Percentiles rank a stretch among this genome's conserved stretches.
Evolutionary conservation across 2,113 vertebrate genomes (phyloP).

Genomic region (Cyanistes caeruleus): DNA sequence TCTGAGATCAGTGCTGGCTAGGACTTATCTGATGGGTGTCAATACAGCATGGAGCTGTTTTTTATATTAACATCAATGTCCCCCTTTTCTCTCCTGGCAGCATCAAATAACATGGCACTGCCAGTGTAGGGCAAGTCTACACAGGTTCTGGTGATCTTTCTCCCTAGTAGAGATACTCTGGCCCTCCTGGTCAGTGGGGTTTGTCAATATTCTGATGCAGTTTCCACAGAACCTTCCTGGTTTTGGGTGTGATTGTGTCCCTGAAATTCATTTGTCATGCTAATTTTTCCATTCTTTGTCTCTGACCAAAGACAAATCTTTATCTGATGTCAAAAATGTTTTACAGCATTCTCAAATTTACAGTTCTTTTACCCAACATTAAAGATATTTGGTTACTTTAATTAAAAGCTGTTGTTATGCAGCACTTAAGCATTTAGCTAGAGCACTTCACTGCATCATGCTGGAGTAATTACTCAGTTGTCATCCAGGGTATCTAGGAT

Average conservation of each 20-base stretch:
- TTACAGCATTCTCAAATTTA: not conserved
- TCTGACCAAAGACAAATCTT: not conserved
- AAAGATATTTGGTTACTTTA: slow-evolving; percentile 41
- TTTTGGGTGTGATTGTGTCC: not conserved
- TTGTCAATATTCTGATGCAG: not conserved
- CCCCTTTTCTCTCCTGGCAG: not conserved
- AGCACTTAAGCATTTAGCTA: not conserved
- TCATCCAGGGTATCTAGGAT: not conserved
- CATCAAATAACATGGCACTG: not conserved
- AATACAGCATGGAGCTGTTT: not conserved
- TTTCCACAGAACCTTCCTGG: not conserved
- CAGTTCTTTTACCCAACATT: slow-evolving; percentile 45
- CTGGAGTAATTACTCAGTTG: slow-evolving; percentile 14
- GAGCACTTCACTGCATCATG: not conserved
- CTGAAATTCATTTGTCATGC: not conserved
- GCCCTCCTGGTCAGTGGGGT: not conserved
- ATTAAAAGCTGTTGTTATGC: slow-evolving; percentile 23
- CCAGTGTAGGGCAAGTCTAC: not conserved
- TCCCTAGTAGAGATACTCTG: not conserved
- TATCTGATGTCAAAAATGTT: not conserved
- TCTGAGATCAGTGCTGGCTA: not conserved
- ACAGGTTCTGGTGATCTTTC: not conserved
- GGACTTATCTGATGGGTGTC: not conserved
- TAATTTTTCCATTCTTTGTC: slow-evolving; percentile 7
- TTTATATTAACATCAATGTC: not conserved